These are phyloP conservation scores for Podarcis raffonei DNA, from an alignment of 2,113 vertebrate genomes.

Conservation along the genomic window DNA sequence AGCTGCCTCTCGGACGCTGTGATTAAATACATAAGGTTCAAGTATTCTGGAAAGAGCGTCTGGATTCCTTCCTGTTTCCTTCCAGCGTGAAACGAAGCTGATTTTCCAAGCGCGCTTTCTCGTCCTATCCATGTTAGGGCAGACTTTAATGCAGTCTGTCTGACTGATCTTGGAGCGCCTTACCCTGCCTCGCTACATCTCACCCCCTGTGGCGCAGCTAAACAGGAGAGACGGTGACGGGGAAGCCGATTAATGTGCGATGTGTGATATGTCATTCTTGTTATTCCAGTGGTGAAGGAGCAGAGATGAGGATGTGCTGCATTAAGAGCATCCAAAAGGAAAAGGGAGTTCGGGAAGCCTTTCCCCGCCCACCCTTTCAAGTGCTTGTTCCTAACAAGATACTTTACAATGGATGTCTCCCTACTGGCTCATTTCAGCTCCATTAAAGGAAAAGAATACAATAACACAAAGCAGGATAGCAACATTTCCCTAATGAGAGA, in stretches of 20 bases:
- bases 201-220: neutral
- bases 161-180: constrained; percentile 9
- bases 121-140: neutral
- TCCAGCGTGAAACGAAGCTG: neutral
- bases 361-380: neutral
- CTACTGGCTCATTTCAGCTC: neutral
- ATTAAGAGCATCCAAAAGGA: neutral
- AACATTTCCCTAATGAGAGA: neutral
- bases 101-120: neutral
- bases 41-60: neutral
- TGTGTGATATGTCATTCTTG: constrained; percentile 5
- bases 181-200: neutral
- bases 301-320: neutral
- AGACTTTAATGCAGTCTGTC: neutral
- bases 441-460: constrained; percentile 2
- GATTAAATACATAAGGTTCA: neutral
- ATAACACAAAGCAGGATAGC: neutral
- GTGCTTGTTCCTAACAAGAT: neutral
- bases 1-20: no score
- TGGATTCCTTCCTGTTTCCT: neutral
- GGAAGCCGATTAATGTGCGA: constrained; percentile 11
- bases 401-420: constrained; percentile 13
- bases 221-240: constrained; percentile 1
- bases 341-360: neutral
- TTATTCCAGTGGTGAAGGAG: constrained; percentile 9